Evolutionary conservation across 2,113 vertebrate species (phyloP), one percentile per base, ranked within the genome.

Genomic region (Menidia beryllina): DNA sequence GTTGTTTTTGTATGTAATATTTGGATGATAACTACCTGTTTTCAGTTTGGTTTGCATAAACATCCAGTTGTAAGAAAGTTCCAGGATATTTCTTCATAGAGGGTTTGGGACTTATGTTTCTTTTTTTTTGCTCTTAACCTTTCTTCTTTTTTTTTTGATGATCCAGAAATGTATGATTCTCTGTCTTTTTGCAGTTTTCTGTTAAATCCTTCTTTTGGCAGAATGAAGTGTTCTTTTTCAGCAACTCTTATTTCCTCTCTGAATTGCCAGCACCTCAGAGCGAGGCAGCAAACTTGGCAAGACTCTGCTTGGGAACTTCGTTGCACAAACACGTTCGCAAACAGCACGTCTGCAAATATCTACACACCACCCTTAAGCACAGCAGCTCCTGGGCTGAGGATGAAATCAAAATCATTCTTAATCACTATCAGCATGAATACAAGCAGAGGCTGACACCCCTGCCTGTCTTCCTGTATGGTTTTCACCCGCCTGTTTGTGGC

Each of bases 101-200:
- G 30, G 38, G 12, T 19, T 4, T 0, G 15, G 34, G n/a, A 36
- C 21, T 55, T 26, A 21, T 20, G 7, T n/a, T 30, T n/a, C 3
- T 3, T 14, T 41, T 65, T 30, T 12, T 2, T 38, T 41, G 52
- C 38, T 41, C 12, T 41, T 64, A n/a, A n/a, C n/a, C 15, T 11
- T 2, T 36, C 25, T 64, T 50, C n/a, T n/a, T 39, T 23, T 51
- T 10, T 64, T 51, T 51, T 39, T 7, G 17, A 45, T 66, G 66
- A 65, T 83, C 55, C 66, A 47, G 53, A 67, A 82, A 58, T 61
- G 1, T 66, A 56, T 72, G 66, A 75, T 70, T 85, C 81, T 39
- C 65, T 49, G 39, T 65, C 63, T 66, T 74, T 78, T 69, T 52
- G 45, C 34, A 23, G 47, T 56, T 86, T 75, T 76, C 56, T 71